phyloP scores from a whole-genome alignment of 2,888 invertebrate species.

The Drosophila melanosoma region DNA sequence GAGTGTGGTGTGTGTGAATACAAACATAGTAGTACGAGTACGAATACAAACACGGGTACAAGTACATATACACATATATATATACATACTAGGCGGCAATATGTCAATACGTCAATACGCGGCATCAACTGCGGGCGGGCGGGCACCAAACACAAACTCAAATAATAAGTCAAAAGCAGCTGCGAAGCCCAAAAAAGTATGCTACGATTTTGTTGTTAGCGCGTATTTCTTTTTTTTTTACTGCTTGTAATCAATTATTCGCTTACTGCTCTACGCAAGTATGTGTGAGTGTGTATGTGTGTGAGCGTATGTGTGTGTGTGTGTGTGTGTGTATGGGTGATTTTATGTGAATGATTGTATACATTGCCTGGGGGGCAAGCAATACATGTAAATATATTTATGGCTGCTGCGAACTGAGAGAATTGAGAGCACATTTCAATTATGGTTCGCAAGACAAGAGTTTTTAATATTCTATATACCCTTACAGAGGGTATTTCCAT shows the following conservation, averaged over 20 bases:
- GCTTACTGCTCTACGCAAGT: conserved; percentile 45
- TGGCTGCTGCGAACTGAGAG: conserved; percentile 25
- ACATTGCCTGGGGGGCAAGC: conserved; percentile 29
- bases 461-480: conserved; percentile 3
- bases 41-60: conserved; percentile 5
- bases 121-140: conserved; percentile 37
- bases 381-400: conserved; percentile 14
- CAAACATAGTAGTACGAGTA: conserved; percentile 12
- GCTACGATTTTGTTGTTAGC: conserved; percentile 57
- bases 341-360: conserved; percentile 33
- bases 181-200: conserved; percentile 77
- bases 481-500: neutral
- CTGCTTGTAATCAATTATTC: conserved; percentile 57
- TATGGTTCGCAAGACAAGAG: conserved; percentile 16
- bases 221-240: conserved; percentile 50
- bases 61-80: conserved; percentile 7
- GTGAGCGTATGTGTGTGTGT: neutral
- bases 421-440: conserved; percentile 42
- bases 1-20: conserved; percentile 5
- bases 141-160: conserved; percentile 35
- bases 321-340: conserved; percentile 12
- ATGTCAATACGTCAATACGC: conserved; percentile 37
- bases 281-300: conserved; percentile 7
- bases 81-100: conserved; percentile 6
- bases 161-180: conserved; percentile 52